Percentiles rank a stretch among this genome's conserved stretches.
phyloP scores from a whole-genome alignment of 2,797 vertebrate genomes.

The Danio choprae region DNA sequence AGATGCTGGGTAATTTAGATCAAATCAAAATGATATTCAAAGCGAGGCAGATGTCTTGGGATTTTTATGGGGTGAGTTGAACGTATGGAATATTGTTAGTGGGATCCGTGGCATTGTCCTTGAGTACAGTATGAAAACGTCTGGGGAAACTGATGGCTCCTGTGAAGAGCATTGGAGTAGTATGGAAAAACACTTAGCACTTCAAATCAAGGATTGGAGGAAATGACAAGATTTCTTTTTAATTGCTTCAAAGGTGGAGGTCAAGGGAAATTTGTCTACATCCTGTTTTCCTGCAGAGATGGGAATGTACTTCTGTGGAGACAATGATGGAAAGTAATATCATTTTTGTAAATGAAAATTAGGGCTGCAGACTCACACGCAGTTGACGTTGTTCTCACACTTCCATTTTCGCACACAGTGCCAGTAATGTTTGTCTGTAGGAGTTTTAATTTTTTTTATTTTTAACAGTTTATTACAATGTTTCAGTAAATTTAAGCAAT shows the following conservation, averaged over 20 bases:
- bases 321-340: too few relatives aligned
- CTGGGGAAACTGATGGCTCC: constrained; percentile 47
- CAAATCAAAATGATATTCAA: constrained; percentile 51
- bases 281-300: background rate
- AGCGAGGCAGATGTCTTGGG: constrained; percentile 42
- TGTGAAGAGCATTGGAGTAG: constrained; percentile 29
- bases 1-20: constrained; percentile 52
- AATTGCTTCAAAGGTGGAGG: constrained; percentile 34
- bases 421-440: too few relatives aligned
- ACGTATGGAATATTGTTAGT: constrained; percentile 52
- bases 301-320: background rate
- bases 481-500: too few relatives aligned
- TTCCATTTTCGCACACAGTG: too few relatives aligned
- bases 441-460: too few relatives aligned
- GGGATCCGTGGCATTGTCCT: constrained; percentile 28
- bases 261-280: constrained; percentile 27
- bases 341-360: too few relatives aligned
- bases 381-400: too few relatives aligned
- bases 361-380: too few relatives aligned
- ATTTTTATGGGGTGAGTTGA: constrained; percentile 33
- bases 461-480: too few relatives aligned
- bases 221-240: constrained; percentile 36
- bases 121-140: constrained; percentile 35
- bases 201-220: constrained; percentile 42
- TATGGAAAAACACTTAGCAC: constrained; percentile 52